These are phyloP conservation scores for Trichacis sp. DNA, from an alignment of 2,888 invertebrate species.

Conservation along the genomic window DNA sequence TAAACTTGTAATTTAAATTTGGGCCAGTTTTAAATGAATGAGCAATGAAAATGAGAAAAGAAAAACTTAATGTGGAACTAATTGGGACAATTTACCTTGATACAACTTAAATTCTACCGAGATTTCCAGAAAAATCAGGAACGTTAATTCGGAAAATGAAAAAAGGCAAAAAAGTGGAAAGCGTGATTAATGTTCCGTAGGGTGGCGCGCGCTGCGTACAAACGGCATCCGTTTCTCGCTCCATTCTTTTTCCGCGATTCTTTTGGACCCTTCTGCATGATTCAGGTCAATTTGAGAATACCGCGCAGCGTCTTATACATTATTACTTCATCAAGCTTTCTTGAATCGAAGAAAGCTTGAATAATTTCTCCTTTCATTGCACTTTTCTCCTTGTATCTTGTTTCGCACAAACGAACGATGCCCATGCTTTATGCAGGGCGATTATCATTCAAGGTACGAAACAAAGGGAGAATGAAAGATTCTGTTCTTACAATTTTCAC, in stretches of 20 bases:
- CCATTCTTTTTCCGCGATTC: conserved; percentile 7
- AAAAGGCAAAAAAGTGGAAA: conserved; percentile 45
- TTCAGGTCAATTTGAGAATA: conserved; percentile 7
- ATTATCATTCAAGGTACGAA: no score
- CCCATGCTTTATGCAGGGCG: no score
- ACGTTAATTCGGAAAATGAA: no score
- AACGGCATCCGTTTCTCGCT: conserved; percentile 18
- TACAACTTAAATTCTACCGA: no score
- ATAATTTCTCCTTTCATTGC: background rate
- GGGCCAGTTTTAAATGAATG: no score
- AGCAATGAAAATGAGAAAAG: no score
- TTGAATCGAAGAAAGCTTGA: conserved; percentile 6
- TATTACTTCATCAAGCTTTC: conserved; percentile 12
- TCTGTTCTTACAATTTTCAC: no score
- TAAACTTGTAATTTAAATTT: no score
- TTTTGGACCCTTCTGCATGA: conserved; percentile 10
- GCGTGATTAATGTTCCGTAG: conserved; percentile 55
- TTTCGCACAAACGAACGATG: background rate
- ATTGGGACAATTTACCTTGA: no score
- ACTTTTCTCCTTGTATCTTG: background rate
- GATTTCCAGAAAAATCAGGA: no score
- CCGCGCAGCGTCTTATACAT: background rate
- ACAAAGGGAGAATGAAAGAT: no score
- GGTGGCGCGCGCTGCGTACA: conserved; percentile 10
- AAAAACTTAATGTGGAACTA: no score